Conservation (phyloP, 2,113 vertebrate genomes). For the Phyllostomus hastatus region DNA sequence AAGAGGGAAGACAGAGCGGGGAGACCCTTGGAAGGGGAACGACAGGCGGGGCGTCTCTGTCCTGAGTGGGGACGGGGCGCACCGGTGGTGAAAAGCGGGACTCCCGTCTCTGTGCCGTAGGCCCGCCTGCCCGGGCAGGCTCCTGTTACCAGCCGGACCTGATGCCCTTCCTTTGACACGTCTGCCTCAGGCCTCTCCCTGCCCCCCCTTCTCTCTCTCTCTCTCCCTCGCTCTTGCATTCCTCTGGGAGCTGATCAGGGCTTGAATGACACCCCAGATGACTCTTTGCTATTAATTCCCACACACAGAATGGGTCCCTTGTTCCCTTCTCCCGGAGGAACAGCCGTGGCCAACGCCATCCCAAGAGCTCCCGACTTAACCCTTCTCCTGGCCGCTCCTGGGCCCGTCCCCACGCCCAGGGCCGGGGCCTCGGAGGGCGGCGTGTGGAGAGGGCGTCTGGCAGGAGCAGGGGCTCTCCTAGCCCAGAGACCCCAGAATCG, state of each 20-base stretch:
- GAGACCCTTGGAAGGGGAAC: neutral
- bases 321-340: conserved; percentile 84
- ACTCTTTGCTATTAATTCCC: conserved; percentile 89
- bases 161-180: conserved; percentile 72
- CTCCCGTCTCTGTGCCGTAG: neutral
- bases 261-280: conserved; percentile 82
- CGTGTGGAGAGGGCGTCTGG: neutral
- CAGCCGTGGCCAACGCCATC: conserved; percentile 81
- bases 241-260: conserved; percentile 85
- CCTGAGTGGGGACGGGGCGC: neutral
- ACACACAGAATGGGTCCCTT: conserved; percentile 86
- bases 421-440: neutral
- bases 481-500: neutral
- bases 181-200: conserved; percentile 67
- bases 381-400: conserved; percentile 74
- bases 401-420: neutral
- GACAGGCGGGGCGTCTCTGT: neutral
- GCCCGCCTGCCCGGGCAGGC: neutral
- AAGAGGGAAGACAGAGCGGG: neutral
- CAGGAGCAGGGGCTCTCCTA: neutral
- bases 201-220: conserved; percentile 51
- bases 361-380: conserved; percentile 82
- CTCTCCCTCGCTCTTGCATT: conserved; percentile 74
- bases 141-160: conserved; percentile 54
- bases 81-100: neutral